Evolutionary conservation across 2,113 vertebrate species (phyloP).

Genomic region (Jacana jacana): DNA sequence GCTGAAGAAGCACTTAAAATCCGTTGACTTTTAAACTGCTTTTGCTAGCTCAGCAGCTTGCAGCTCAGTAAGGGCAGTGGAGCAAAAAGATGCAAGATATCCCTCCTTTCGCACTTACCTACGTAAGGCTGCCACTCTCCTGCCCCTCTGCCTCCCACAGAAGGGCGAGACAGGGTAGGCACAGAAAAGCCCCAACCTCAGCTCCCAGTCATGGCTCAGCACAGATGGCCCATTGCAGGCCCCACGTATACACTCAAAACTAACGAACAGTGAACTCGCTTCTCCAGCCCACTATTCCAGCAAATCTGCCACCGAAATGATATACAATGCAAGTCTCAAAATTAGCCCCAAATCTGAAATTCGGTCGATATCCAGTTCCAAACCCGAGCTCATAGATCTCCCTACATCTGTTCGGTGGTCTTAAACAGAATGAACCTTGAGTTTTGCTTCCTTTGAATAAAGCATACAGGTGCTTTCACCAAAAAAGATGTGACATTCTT

Average conservation of each 20-base stretch:
- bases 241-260: neutral
- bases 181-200: neutral
- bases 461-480: neutral
- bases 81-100: neutral
- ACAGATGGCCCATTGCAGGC: neutral
- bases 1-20: neutral
- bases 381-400: neutral
- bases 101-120: neutral
- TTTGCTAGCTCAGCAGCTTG: neutral
- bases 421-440: neutral
- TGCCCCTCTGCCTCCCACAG: neutral
- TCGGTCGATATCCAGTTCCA: neutral
- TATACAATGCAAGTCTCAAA: neutral
- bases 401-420: neutral
- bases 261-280: accelerated
- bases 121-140: neutral
- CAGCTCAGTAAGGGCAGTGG: neutral
- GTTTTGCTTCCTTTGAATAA: neutral
- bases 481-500: neutral
- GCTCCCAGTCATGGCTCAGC: neutral
- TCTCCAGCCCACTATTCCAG: neutral
- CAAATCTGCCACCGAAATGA: neutral
- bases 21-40: neutral
- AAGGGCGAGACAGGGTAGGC: neutral
- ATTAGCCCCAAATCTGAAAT: neutral